Conservation (phyloP, 2,888 invertebrate genomes). For the Pristionchus exspectatus region DNA sequence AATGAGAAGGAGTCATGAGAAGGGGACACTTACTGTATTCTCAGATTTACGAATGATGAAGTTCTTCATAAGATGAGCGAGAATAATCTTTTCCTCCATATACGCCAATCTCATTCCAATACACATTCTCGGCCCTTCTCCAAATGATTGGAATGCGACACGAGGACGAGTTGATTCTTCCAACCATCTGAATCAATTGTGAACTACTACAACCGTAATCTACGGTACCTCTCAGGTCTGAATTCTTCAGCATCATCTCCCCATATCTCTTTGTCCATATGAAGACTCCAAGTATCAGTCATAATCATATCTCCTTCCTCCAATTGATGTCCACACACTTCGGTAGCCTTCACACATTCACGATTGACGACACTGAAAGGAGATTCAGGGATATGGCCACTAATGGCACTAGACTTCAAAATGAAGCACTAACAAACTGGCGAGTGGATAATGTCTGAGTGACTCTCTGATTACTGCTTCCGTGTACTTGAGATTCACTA, state of each 20-base stretch:
- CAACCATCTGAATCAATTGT: constrained; percentile 54
- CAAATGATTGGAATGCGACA: constrained; percentile 62
- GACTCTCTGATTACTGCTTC: constrained; percentile 75
- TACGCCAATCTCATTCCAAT: constrained; percentile 74
- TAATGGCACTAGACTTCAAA: background rate
- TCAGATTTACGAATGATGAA: constrained; percentile 7
- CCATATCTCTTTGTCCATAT: constrained; percentile 54
- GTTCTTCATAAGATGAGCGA: constrained; percentile 65
- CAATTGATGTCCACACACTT: constrained; percentile 31
- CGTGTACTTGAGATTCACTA: constrained; percentile 67
- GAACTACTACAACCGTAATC: background rate
- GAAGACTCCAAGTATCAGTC: constrained; percentile 52
- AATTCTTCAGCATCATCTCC: constrained; percentile 54
- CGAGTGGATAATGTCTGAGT: constrained; percentile 73
- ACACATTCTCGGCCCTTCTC: constrained; percentile 74
- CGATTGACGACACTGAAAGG: constrained; percentile 44
- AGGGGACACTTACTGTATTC: constrained; percentile 14
- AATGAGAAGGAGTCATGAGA: background rate
- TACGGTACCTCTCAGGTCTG: constrained; percentile 52
- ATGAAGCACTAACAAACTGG: constrained; percentile 64
- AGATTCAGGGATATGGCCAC: background rate
- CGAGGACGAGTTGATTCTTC: constrained; percentile 49
- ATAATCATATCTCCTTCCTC: constrained; percentile 44
- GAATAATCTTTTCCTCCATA: constrained; percentile 71
- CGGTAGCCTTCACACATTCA: constrained; percentile 40